Base-by-base conservation (phyloP, 2,113 vertebrate genomes). In the Menidia beryllina region DNA sequence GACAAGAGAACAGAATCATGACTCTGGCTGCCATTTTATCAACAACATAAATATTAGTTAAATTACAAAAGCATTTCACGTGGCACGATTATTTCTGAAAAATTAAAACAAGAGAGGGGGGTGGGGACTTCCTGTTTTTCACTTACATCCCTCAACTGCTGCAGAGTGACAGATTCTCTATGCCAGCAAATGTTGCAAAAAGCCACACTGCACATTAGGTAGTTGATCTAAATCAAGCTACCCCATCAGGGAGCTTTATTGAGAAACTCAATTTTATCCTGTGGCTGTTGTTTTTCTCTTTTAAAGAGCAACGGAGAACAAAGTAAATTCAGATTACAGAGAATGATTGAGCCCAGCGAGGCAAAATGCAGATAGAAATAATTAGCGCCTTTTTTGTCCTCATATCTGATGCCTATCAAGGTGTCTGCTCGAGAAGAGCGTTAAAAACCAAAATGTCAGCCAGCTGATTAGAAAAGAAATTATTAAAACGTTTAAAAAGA, bases 81-180 rank as follows among this genome's bases (percentile, higher is more conserved):
- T 58, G 63, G n/a, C 41, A 26, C 51, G 34, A 54, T 74, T 67
- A 76, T 54, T 56, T 38, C n/a, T 19, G 67, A 21, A 20, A 64
- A 56, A 67, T 77, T 60, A 84, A 87, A 87, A 86, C 69, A 69
- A n/a, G n/a, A n/a, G 74, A 58, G 55, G 53, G 17, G 75, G 41
- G 39, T 69, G 70, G 53, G 45, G 63, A 69, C 64, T 70, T 75
- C 57, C 55, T 56, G 84, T 84, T 85, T 58, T 69, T 70, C 14
- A 45, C 41, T 71, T 73, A 67, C 60, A 77, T 75, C 77, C 72
- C 81, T 79, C 61, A 36, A 62, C 43, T 75, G 65, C 66, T 59
- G 21, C 39, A n/a, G 59, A 77, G 61, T 64, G 69, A 79, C 68
- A 69, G 50, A 56, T 52, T 72, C 49, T 64, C 50, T 62, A 62